phyloP scores from a whole-genome alignment of 2,888 invertebrate genomes.

The Apodemia mormo region DNA sequence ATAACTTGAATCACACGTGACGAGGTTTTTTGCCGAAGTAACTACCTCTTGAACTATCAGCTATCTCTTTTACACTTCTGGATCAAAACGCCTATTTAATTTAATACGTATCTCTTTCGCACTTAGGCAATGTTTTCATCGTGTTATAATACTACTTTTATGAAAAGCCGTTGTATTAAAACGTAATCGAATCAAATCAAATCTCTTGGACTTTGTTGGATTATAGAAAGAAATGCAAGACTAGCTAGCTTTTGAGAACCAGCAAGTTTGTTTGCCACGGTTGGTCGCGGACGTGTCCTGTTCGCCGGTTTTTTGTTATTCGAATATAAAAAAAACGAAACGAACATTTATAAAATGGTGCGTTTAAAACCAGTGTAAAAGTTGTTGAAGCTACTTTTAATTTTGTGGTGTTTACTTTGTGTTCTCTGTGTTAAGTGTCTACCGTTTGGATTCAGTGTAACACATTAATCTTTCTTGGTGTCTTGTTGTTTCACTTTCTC shows the following conservation, averaged over 20 bases:
- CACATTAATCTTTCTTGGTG: slow-evolving; percentile 52
- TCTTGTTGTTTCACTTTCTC: slow-evolving; percentile 50
- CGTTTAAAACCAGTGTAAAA: slow-evolving; percentile 49
- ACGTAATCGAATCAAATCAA: slow-evolving; percentile 34
- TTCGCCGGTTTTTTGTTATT: slow-evolving; percentile 57
- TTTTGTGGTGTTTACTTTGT: slow-evolving; percentile 33
- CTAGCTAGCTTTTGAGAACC: slow-evolving; percentile 45
- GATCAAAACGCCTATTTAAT: slow-evolving; percentile 18
- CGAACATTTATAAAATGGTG: slow-evolving; percentile 60
- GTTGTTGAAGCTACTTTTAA: slow-evolving; percentile 53
- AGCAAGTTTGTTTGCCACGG: slow-evolving; percentile 68
- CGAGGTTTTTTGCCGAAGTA: slow-evolving; percentile 38
- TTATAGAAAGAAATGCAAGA: slow-evolving; percentile 60
- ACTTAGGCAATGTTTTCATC: slow-evolving; percentile 50
- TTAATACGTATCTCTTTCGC: slow-evolving; percentile 44
- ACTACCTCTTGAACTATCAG: slow-evolving; percentile 32
- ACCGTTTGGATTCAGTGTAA: slow-evolving; percentile 47
- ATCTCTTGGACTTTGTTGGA: slow-evolving; percentile 51
- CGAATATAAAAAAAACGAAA: slow-evolving; percentile 64
- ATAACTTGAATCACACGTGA: slow-evolving; percentile 50
- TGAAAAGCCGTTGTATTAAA: slow-evolving; percentile 37
- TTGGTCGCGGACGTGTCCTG: slow-evolving; percentile 63
- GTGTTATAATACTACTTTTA: slow-evolving; percentile 50
- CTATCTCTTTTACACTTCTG: slow-evolving; percentile 29
- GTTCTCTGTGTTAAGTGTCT: slow-evolving; percentile 37